phyloP scores from a whole-genome alignment of 2,888 invertebrate species.

The Alloscopus bannaensis region DNA sequence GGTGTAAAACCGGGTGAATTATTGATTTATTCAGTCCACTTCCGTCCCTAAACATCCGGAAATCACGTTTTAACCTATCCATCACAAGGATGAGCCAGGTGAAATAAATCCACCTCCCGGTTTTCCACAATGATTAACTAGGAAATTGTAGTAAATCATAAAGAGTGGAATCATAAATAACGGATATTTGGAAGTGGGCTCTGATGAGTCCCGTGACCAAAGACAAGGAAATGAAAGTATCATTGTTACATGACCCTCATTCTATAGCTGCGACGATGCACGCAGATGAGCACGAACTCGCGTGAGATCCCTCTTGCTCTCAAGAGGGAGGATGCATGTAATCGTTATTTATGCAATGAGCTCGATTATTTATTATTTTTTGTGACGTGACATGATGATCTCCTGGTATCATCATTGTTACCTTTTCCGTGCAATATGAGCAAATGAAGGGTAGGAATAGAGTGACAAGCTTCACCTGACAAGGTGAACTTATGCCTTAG shows the following conservation, averaged over 20 bases:
- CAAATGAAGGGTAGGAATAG: not conserved
- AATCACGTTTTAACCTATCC: too few species aligned
- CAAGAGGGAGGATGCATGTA: constrained; percentile 17
- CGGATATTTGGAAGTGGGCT: constrained; percentile 3
- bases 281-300: constrained; percentile 32
- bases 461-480: not conserved
- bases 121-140: constrained; percentile 24
- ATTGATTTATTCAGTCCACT: constrained; percentile 44
- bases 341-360: constrained; percentile 30
- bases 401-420: constrained; percentile 52
- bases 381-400: constrained; percentile 42
- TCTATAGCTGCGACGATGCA: constrained; percentile 19
- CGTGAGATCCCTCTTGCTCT: constrained; percentile 32
- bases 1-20: too few species aligned
- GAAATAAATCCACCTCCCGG: constrained; percentile 18
- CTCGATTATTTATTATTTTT: constrained; percentile 49
- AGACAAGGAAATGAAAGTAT: constrained; percentile 3
- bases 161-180: not conserved
- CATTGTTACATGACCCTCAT: not conserved
- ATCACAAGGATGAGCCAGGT: constrained; percentile 6
- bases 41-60: constrained; percentile 21
- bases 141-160: constrained; percentile 19
- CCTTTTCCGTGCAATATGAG: constrained; percentile 45
- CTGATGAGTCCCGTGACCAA: constrained; percentile 46
- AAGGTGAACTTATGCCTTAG: constrained; percentile 11